Evolutionary conservation across 1,140 invertebrate species (phyloP), one percentile per base, ranked within the genome.

Genomic region (Pseudomyrmex sp.): DNA sequence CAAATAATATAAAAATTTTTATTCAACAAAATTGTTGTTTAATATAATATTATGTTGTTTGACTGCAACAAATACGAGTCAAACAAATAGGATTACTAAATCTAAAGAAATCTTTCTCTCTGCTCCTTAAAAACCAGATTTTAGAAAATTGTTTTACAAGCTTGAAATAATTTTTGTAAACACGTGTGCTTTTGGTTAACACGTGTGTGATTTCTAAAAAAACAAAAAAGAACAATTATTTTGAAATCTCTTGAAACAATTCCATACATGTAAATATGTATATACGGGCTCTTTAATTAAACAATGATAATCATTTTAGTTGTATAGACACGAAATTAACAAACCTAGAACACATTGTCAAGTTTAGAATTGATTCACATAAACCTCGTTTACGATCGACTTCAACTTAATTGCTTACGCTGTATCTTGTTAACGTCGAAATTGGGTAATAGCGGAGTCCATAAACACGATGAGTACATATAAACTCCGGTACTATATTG

Each of bases 341-440:
- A 15, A 70, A 35, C 18, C 5, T 20, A 46, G 18, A 0, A 46
- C 46, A n/a, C n/a, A 48, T 59, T 46, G 18, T n/a, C 50, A 44
- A 59, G 58, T 73, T 59, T 73, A 59, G 12, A 59, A 2, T 73
- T 58, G n/a, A 72, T 58, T 9, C 26, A 59, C 35, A 18, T 35
- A 58, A 20, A 44, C 2, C 15, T 35, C 12, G 56, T 73, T 73
- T 73, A 59, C 10, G 56, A 61, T 2, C 56, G 59, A 61, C 59
- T 59, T 61, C 61, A 18, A 13, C n/a, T 35, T 74, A 74, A 74
- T 74, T 74, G 20, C 44, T 74, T 61, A 23, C 56, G 18, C 59
- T 18, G 12, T 23, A 44, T 59, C 72, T 74, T 59, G 72, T 74
- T 74, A 74, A 13, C 23, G 13, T 61, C n/a, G 59, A 20, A 61